Conservation (phyloP, 1,140 invertebrate species). For the Zeugodacus cucurbitae region DNA sequence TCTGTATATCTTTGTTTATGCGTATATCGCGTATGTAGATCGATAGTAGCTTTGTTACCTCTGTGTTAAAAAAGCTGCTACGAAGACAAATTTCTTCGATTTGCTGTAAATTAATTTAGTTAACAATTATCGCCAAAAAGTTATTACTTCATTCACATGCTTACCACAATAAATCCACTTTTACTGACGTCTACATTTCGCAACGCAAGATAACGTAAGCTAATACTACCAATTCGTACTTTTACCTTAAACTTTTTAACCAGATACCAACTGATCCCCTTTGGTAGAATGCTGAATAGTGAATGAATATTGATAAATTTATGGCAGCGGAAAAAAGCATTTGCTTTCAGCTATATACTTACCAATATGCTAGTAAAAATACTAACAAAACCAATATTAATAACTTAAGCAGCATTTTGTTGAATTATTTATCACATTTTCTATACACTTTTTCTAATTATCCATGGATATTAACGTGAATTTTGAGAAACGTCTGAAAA, state of each 20-base stretch:
- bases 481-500: background rate
- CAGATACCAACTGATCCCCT: slow-evolving; percentile 73
- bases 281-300: slow-evolving; percentile 72
- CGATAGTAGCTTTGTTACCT: slow-evolving; percentile 87
- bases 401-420: slow-evolving; percentile 56
- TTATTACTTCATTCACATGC: no score
- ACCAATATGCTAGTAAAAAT: slow-evolving; percentile 60
- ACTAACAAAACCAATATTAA: slow-evolving; percentile 52
- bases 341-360: slow-evolving; percentile 40
- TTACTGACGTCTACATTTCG: slow-evolving; percentile 75
- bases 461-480: background rate
- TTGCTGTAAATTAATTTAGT: slow-evolving; percentile 72
- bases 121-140: no score
- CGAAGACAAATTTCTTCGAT: slow-evolving; percentile 87
- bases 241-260: slow-evolving; percentile 73
- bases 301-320: slow-evolving; percentile 19
- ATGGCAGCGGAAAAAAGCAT: background rate
- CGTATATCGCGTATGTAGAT: slow-evolving; percentile 85
- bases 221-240: slow-evolving; percentile 74
- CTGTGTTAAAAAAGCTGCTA: slow-evolving; percentile 90
- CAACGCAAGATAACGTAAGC: slow-evolving; percentile 72
- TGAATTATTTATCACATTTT: background rate
- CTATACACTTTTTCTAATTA: background rate
- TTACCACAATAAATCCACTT: slow-evolving; percentile 76
- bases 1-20: slow-evolving; percentile 82